Percentiles rank a stretch among this genome's conserved stretches.
Conservation (phyloP, 2,797 vertebrate genomes). For the Characodon lateralis region DNA sequence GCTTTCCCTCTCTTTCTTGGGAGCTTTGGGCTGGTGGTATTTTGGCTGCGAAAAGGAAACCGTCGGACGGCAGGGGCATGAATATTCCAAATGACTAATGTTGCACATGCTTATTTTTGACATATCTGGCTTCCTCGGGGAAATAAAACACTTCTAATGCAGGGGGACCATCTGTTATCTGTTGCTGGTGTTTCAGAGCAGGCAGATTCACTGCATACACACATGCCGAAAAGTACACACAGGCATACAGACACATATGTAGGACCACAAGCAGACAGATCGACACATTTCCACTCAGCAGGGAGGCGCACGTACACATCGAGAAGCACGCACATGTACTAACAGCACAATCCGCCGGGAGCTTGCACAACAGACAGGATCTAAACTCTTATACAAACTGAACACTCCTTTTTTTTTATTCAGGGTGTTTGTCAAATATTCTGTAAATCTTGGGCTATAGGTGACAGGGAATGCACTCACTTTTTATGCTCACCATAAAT, state of each 20-base stretch:
- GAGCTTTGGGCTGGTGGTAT: conserved; percentile 71
- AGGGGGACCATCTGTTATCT: conserved; percentile 83
- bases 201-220: conserved; percentile 42
- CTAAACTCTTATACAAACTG: conserved; percentile 80
- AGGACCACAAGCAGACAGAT: conserved; percentile 43
- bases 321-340: conserved; percentile 49
- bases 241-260: not conserved
- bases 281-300: conserved; percentile 52
- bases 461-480: conserved; percentile 70
- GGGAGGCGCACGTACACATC: conserved; percentile 43
- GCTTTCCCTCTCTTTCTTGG: conserved; percentile 55
- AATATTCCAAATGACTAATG: conserved; percentile 85
- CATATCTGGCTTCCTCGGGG: conserved; percentile 82
- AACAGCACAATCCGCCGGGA: conserved; percentile 65
- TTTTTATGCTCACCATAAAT: conserved; percentile 79
- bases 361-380: conserved; percentile 68
- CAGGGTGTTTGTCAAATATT: conserved; percentile 63
- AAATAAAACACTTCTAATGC: conserved; percentile 84
- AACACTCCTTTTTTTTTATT: conserved; percentile 61
- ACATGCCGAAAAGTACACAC: conserved; percentile 18
- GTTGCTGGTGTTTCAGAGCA: conserved; percentile 81
- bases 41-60: conserved; percentile 74
- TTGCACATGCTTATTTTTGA: conserved; percentile 83
- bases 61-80: conserved; percentile 75
- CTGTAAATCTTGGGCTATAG: conserved; percentile 67